Evolutionary conservation across 1,140 invertebrate genomes (phyloP).

Genomic region (roundworm (Caenorhabditis elegans)): WBcel235 BX284602.5:8627501-8628000

Average conservation of each 20-base stretch:
- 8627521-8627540: too few relatives aligned
- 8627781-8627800: too few relatives aligned
- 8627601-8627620: too few relatives aligned
- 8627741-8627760: too few relatives aligned
- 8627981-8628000: constrained; percentile 48
- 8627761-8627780: too few relatives aligned
- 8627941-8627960: constrained; percentile 46
- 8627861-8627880: constrained; percentile 28
- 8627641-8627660: too few relatives aligned
- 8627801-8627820: background rate
- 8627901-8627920: constrained; percentile 47
- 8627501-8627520: background rate
- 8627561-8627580: background rate
- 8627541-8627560: background rate
- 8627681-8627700: too few relatives aligned
- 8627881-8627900: constrained; percentile 47
- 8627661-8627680: too few relatives aligned
- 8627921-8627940: constrained; percentile 43
- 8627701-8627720: too few relatives aligned
- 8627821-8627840: background rate
- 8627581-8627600: background rate
- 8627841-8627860: background rate
- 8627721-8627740: too few relatives aligned
- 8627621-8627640: too few relatives aligned
- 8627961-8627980: constrained; percentile 38